phyloP scores from a whole-genome alignment of 2,888 invertebrate species.

The Epirrhoe tristata region DNA sequence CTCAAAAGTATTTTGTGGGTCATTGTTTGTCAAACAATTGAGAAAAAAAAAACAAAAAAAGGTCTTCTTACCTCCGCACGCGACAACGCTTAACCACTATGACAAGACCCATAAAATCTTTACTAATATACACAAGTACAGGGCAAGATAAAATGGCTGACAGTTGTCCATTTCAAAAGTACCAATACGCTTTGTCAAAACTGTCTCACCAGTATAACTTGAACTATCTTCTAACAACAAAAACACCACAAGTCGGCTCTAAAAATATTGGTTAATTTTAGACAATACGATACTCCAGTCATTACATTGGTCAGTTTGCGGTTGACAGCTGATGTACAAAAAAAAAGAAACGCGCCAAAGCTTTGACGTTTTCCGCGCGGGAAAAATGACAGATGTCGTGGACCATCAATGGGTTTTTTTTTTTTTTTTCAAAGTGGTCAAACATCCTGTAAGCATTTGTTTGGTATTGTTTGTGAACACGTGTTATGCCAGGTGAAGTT shows the following conservation, averaged over 20 bases:
- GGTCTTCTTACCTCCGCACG: conserved; percentile 50
- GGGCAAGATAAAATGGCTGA: conserved; percentile 17
- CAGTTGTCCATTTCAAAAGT: conserved; percentile 18
- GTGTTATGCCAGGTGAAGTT: conserved; percentile 56
- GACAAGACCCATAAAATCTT: conserved; percentile 28
- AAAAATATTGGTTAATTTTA: conserved; percentile 15
- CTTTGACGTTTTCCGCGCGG: conserved; percentile 50
- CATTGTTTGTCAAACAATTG: conserved; percentile 58
- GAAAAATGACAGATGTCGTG: conserved; percentile 72
- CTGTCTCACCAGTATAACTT: conserved; percentile 12
- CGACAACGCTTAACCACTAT: conserved; percentile 44
- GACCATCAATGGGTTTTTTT: conserved; percentile 52
- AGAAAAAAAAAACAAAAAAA: conserved; percentile 41
- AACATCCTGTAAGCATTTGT: conserved; percentile 55
- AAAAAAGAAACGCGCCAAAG: conserved; percentile 41
- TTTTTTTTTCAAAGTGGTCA: conserved; percentile 56
- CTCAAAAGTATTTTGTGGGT: conserved; percentile 47
- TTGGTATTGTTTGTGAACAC: conserved; percentile 51
- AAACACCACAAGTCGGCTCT: not conserved
- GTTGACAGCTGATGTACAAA: conserved; percentile 68
- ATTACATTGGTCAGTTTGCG: conserved; percentile 70
- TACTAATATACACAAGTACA: not conserved
- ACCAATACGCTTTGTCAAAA: conserved; percentile 22
- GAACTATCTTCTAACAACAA: conserved; percentile 1
- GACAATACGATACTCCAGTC: conserved; percentile 44